Evolutionary conservation across 1,140 invertebrate genomes (phyloP), one percentile per base, ranked within the genome.

Genomic region (Anastrepha obliqua): DNA sequence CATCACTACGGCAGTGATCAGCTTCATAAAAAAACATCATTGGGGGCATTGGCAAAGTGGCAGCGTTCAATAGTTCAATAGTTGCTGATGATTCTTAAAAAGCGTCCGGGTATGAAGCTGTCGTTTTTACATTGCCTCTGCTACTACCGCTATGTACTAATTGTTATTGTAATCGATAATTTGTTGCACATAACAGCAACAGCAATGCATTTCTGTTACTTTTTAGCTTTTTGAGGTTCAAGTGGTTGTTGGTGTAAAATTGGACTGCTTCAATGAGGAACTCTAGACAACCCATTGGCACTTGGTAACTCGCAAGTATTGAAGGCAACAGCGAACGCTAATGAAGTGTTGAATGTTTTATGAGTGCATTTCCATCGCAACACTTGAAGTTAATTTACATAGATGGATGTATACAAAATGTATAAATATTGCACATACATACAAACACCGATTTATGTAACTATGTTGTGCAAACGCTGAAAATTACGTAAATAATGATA

Each of bases 1-100:
- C 60, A 62, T 62, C 60, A 5, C 47, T 47, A 39, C n/a, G 17
- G n/a, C 7, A 20, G 11, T 9, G 74, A 55, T 78, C 70, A 51
- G n/a, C 74, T n/a, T 81, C 74, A 55, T 81, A 17, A 55, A 2
- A 29, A 0, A 29, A 55, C n/a, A 51, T 55, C 7, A 81, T 81
- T 81, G 44, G 8, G 74, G 51, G 74, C 74, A 58, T 6, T 20
- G 47, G 74, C 51, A 55, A 81, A 81, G 74, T 81, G 74, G n/a
- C 74, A 51, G 51, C 74, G 74, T 81, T 81, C 74, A 81, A 81
- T 81, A 81, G 74, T 81, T 81, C 74, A 81, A 81, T 81, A 81
- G 47, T n/a, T 15, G 42, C 44, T 81, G 44, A 58, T 81, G 74
- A 55, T 81, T 20, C 47, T n/a, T 55, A 9, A 51, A 47, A 17